Conservation (phyloP, 2,888 invertebrate species). For the Dynastes maya region DNA sequence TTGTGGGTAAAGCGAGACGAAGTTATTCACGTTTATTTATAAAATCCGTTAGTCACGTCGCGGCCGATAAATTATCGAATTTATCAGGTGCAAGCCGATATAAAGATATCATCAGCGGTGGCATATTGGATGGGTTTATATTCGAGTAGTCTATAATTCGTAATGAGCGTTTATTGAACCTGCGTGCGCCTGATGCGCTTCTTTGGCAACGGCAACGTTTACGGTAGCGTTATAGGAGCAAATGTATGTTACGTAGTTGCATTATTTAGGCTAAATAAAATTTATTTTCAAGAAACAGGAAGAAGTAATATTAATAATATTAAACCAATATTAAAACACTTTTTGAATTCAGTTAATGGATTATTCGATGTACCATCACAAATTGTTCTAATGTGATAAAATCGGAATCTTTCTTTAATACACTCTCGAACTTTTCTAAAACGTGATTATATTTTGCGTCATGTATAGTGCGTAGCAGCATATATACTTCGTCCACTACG, state of each 20-base stretch:
- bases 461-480: too few species aligned
- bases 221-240: neutral
- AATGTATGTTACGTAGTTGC: neutral
- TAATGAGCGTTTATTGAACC: slow-evolving; percentile 44
- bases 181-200: slow-evolving; percentile 9
- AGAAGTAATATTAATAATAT: too few species aligned
- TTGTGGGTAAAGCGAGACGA: slow-evolving; percentile 2
- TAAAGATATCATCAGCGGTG: slow-evolving; percentile 55
- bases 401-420: too few species aligned
- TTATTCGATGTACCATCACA: too few species aligned
- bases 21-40: slow-evolving; percentile 56
- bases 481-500: too few species aligned
- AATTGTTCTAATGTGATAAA: too few species aligned
- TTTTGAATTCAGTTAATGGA: too few species aligned
- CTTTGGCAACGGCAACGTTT: neutral
- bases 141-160: slow-evolving; percentile 40
- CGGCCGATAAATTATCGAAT: slow-evolving; percentile 54
- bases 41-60: slow-evolving; percentile 51
- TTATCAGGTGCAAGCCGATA: slow-evolving; percentile 55
- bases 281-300: too few species aligned
- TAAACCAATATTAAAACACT: too few species aligned
- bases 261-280: neutral
- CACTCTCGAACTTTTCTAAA: too few species aligned
- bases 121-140: slow-evolving; percentile 43
- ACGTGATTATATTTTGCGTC: too few species aligned